phyloP scores from a whole-genome alignment of 2,113 vertebrate genomes.

The Deroptyus accipitrinus region DNA sequence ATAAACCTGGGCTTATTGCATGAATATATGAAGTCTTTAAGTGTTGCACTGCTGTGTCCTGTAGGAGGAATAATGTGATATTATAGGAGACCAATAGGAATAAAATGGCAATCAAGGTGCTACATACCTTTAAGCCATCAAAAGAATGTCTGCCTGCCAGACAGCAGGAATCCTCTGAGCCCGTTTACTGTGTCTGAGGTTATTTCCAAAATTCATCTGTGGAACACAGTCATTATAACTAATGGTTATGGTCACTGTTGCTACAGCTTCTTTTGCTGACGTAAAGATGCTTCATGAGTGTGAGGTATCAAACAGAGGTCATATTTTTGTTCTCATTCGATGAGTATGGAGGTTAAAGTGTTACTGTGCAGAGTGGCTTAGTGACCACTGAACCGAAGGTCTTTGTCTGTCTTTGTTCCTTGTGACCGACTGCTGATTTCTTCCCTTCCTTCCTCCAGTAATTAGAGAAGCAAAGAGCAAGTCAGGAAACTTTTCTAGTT shows the following conservation, averaged over 20 bases:
- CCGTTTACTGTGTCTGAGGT: not conserved
- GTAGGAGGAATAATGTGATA: not conserved
- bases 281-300: not conserved
- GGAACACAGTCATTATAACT: not conserved
- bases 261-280: not conserved
- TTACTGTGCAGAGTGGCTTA: not conserved
- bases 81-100: not conserved
- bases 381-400: not conserved
- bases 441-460: constrained; percentile 35
- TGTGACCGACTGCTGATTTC: not conserved
- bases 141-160: not conserved
- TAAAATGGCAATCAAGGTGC: not conserved
- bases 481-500: not conserved
- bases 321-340: not conserved
- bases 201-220: not conserved
- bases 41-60: not conserved
- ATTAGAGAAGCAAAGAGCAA: constrained; percentile 12
- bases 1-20: not conserved
- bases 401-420: not conserved
- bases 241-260: not conserved
- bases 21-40: not conserved
- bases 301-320: not conserved
- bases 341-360: not conserved
- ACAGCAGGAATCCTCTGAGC: not conserved
- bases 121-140: rapidly evolving